Evolutionary conservation across 2,113 vertebrate species (phyloP).

Genomic region (Azemiops feae): DNA sequence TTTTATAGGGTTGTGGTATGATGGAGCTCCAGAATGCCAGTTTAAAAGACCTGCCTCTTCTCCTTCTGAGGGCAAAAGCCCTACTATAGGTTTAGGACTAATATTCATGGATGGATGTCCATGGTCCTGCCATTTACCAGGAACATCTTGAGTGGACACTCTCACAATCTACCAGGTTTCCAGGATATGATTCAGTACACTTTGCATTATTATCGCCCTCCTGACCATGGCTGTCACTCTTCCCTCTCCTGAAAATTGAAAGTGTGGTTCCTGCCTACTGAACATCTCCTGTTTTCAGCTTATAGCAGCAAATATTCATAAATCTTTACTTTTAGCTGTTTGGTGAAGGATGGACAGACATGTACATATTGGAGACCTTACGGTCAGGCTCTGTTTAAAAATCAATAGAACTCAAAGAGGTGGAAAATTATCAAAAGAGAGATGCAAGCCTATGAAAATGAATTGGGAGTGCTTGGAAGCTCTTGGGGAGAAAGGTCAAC

Average conservation of each 20-base stretch:
- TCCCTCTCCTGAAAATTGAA: neutral
- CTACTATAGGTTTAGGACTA: neutral
- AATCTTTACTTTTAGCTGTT: neutral
- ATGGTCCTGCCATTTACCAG: neutral
- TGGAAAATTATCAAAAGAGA: neutral
- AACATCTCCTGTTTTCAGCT: neutral
- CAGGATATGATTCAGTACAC: neutral
- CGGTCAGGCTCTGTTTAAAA: neutral
- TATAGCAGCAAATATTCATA: neutral
- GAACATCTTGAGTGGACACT: neutral
- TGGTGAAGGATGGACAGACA: neutral
- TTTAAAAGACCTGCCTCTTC: neutral
- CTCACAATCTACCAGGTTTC: neutral
- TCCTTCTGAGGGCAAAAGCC: neutral
- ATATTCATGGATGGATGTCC: neutral
- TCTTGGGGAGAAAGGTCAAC: fast-evolving
- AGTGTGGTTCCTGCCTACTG: neutral
- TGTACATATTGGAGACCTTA: neutral
- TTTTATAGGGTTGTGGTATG: neutral
- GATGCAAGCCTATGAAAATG: neutral
- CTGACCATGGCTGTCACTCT: neutral
- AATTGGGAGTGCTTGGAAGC: neutral
- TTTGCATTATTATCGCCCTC: neutral
- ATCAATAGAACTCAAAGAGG: neutral
- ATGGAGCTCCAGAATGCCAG: neutral